Percentiles rank a stretch among this genome's conserved stretches.
These are phyloP conservation scores for Umimayanthus chanpuru DNA, from an alignment of 92 coral and sea anemone species.

Conservation along the genomic window DNA sequence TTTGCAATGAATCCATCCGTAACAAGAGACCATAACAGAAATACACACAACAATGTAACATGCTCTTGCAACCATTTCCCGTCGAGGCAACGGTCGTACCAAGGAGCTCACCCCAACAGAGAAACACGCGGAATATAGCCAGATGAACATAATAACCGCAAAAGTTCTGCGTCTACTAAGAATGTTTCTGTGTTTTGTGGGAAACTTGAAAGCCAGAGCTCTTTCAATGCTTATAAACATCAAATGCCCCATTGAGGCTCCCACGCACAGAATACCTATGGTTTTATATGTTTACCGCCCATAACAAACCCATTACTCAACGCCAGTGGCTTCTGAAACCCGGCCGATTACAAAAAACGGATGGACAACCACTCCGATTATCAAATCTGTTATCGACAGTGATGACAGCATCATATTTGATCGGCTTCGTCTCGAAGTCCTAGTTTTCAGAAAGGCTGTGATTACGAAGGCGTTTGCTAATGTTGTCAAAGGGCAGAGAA, in stretches of 20 bases:
- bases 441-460: neutral
- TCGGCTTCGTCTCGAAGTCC: neutral
- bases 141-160: neutral
- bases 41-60: neutral
- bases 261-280: neutral
- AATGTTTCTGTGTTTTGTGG: neutral
- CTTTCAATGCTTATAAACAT: slow-evolving; percentile 34
- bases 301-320: neutral
- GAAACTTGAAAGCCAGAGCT: neutral
- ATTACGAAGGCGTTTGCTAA: slow-evolving; percentile 9
- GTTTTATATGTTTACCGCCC: slow-evolving; percentile 18
- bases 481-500: neutral
- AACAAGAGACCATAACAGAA: neutral
- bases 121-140: neutral
- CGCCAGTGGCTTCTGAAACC: slow-evolving; percentile 4
- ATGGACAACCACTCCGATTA: neutral
- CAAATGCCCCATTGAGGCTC: slow-evolving; percentile 25
- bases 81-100: slow-evolving; percentile 1
- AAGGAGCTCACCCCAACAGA: neutral
- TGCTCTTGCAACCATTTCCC: slow-evolving; percentile 4
- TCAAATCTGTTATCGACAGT: slow-evolving; percentile 26
- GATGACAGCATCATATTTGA: slow-evolving; percentile 14
- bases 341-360: slow-evolving; percentile 3
- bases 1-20: slow-evolving; percentile 11
- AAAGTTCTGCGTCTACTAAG: neutral